Evolutionary conservation across 2,113 vertebrate species (phyloP), one percentile per base, ranked within the genome.

Genomic region (Cyanistes caeruleus): DNA sequence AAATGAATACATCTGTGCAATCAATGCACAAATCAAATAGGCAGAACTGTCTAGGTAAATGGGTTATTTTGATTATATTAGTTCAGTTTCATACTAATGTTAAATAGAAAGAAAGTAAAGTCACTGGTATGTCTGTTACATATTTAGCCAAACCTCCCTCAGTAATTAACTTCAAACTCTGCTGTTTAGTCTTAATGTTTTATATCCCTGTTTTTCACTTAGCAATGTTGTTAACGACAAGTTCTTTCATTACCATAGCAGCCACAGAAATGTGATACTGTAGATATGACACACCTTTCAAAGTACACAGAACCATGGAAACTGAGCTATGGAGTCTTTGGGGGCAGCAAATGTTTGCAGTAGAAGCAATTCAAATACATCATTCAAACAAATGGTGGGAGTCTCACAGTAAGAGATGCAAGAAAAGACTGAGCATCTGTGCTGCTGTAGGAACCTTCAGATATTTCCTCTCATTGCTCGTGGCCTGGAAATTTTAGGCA

Each of bases 311-410:
- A 16, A 39, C 82, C 62, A 81, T 87, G 83, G 77, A 67, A 97
- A 95, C 70, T 31, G 52, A 92, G 31, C 33, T 96, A 15, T 30
- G 4, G 6, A 87, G 84, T 60, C 77, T 18, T 65, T 73, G 28
- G 33, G 56, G n/a, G 70, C 58, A 90, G 84, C 49, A 93, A 89
- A 95, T 69, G 30, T 72, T 92, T 91, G 64, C 72, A 55, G n/a
- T 55, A 37, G 85, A 88, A 65, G 35, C 52, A 82, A 28, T 69
- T 93, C 55, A 76, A 92, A 83, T 70, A 73, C 16, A 27, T 64
- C 4, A 30, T 86, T 92, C 52, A 68, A 69, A 85, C 25, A 89
- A 89, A 60, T 48, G 9, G 59, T 62, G 20, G 9, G 84, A 78
- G 70, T 83, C 76, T 63, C 39, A 56, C 21, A 35, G 23, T 48